phyloP scores from a whole-genome alignment of 2,797 vertebrate species.

The Trichosurus vulpecula region DNA sequence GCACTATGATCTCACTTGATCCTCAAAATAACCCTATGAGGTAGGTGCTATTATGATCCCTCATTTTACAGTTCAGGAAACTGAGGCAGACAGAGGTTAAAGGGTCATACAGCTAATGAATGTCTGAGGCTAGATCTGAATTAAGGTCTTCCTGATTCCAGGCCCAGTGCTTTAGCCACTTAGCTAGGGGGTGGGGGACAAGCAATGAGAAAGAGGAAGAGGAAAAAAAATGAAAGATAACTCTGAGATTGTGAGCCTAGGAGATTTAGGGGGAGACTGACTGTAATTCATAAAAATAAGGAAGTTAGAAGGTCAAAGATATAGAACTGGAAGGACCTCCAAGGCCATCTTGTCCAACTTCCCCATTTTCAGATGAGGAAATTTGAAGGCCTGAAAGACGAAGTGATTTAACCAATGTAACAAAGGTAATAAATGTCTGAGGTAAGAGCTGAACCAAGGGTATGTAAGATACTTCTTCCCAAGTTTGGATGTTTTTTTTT shows the following conservation, averaged over 20 bases:
- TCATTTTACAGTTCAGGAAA: neutral
- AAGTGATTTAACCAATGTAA: neutral
- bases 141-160: neutral
- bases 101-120: neutral
- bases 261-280: neutral
- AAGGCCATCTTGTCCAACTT: neutral
- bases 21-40: neutral
- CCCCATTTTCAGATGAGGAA: neutral
- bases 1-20: neutral
- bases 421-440: neutral
- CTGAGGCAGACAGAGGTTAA: neutral
- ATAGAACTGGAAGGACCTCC: neutral
- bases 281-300: neutral
- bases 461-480: neutral
- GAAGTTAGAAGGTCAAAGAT: neutral
- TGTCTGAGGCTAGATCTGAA: neutral
- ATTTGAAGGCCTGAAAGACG: neutral
- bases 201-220: neutral
- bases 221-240: neutral
- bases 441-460: neutral
- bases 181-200: no score
- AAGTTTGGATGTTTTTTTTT: neutral
- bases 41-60: neutral
- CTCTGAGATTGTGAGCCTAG: neutral
- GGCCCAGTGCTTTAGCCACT: neutral